Base-by-base conservation (phyloP, 2,888 invertebrate species). In the Deilephila elpenor region DNA sequence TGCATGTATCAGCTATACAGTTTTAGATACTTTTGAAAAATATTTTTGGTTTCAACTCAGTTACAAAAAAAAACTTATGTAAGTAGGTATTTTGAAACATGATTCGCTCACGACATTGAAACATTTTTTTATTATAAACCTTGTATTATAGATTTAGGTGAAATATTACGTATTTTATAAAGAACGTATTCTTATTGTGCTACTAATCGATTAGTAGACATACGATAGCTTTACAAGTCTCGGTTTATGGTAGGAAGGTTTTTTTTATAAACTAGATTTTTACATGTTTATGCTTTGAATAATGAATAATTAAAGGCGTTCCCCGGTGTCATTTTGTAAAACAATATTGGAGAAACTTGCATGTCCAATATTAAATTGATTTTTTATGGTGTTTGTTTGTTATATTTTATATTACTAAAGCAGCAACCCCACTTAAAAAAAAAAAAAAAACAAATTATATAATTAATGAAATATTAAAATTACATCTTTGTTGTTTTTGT, bases 111-210 rank as follows among this genome's bases (percentile, higher is more conserved):
- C 62, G 34, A 64, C 67, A 67, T 67, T 51, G 17, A 19, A 11
- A 29, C 67, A 67, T 67, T 67, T 64, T 44, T 67, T 67, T 62
- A 67, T 67, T 44, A 67, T 44, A 25, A 67, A 67, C 25, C 11
- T 67, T 67, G 67, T 67, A 67, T 67, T 67, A 67, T 67, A 67
- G 67, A 67, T 67, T 20, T 67, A 67, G 67, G 51, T 67, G 51
- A 67, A 67, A 25, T 51, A 67, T 67, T 51, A 51, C 51, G 67
- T 67, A 67, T 67, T 67, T 67, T 67, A 67, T 67, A 67, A 67
- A 67, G 67, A 67, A 67, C 67, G 67, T 67, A 67, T 67, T 67
- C 64, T 25, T 67, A 67, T 67, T 67, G 25, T 67, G 67, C 51
- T 67, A 67, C 67, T 67, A 67, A 64, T 51, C 25, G 44, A 51